A percentile compares a stretch with the other conserved stretches of the same genome.
phyloP scores from a whole-genome alignment of 2,888 invertebrate genomes.

The Ptychoptera albimana region DNA sequence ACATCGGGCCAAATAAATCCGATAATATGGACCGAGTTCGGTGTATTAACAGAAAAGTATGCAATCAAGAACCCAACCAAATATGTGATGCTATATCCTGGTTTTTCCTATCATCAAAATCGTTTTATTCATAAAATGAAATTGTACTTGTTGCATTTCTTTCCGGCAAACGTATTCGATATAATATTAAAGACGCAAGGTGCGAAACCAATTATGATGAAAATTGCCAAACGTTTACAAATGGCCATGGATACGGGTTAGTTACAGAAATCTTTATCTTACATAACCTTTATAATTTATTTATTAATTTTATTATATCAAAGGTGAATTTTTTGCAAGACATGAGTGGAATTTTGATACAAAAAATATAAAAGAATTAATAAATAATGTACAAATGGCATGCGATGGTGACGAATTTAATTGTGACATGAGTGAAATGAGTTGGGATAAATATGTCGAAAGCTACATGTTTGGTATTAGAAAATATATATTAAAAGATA shows the following conservation, averaged over 20 bases:
- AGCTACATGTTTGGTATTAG: conserved; percentile 73
- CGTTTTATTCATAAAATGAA: conserved; percentile 57
- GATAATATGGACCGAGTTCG: conserved; percentile 70
- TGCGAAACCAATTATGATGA: conserved; percentile 75
- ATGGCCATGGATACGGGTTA: conserved; percentile 55
- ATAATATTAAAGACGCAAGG: conserved; percentile 52
- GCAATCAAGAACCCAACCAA: conserved; percentile 66
- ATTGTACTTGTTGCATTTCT: conserved; percentile 59
- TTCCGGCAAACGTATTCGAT: conserved; percentile 76
- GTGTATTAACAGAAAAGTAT: conserved; percentile 52
- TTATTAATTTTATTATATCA: not conserved
- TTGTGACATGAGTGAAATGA: conserved; percentile 46
- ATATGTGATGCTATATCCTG: conserved; percentile 75
- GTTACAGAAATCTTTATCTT: not conserved
- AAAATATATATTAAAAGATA: conserved; percentile 65
- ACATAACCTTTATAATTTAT: not conserved
- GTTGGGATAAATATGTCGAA: conserved; percentile 68
- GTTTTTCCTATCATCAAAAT: conserved; percentile 56
- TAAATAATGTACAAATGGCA: conserved; percentile 33
- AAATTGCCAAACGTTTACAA: conserved; percentile 64
- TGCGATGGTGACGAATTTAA: conserved; percentile 43
- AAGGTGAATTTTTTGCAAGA: conserved; percentile 61
- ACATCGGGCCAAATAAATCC: conserved; percentile 79
- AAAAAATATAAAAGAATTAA: conserved; percentile 42
- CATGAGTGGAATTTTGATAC: conserved; percentile 70